phyloP scores from a whole-genome alignment of 2,888 invertebrate species.

The Uloborus plumipes region DNA sequence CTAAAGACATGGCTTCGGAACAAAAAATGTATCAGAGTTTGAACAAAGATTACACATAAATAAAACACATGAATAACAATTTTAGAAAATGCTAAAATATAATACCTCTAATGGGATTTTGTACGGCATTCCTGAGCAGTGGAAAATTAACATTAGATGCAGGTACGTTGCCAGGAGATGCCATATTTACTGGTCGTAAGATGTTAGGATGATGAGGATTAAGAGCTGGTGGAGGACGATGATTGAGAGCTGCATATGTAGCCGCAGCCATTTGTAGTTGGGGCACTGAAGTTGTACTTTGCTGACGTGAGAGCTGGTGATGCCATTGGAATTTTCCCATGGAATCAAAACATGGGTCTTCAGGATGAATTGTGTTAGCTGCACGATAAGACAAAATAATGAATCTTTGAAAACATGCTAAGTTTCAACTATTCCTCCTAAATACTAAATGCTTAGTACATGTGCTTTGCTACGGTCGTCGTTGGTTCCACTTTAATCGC shows the following conservation, averaged over 20 bases:
- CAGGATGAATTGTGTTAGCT: constrained; percentile 14
- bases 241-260: constrained; percentile 53
- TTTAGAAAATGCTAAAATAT: neutral
- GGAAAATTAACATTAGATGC: constrained; percentile 41
- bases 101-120: constrained; percentile 55
- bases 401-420: too few species aligned
- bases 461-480: too few species aligned
- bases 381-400: too few species aligned
- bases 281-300: constrained; percentile 37
- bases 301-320: constrained; percentile 36
- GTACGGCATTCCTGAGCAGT: constrained; percentile 42
- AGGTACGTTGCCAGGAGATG: constrained; percentile 33
- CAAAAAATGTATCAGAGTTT: neutral
- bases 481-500: too few species aligned
- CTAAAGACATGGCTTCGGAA: too few species aligned
- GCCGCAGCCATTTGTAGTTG: constrained; percentile 51
- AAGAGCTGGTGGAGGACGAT: constrained; percentile 16
- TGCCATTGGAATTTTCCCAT: constrained; percentile 46
- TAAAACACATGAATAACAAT: neutral
- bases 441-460: too few species aligned
- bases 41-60: neutral
- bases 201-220: constrained; percentile 38
- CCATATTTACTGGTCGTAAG: constrained; percentile 34
- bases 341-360: constrained; percentile 31
- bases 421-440: too few species aligned